Percentiles rank a stretch among this genome's conserved stretches.
phyloP scores from a whole-genome alignment of 2,113 vertebrate genomes.

The Myrmophylax atrothorax region DNA sequence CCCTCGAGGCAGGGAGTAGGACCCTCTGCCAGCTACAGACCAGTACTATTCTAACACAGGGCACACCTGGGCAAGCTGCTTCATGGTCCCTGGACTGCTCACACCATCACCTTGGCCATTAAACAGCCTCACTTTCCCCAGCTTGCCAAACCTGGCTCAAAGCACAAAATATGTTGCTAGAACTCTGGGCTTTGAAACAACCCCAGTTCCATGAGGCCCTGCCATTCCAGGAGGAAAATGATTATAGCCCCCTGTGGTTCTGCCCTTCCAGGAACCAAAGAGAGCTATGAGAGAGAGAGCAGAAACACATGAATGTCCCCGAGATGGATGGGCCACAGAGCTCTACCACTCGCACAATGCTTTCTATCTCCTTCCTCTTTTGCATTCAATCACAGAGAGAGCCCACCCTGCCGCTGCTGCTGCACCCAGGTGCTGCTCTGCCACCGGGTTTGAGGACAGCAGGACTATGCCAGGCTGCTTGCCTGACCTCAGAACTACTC shows the following conservation, averaged over 20 bases:
- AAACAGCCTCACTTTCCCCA: background rate
- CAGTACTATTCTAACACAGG: rapidly evolving
- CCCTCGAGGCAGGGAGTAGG: rapidly evolving
- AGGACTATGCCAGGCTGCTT: rapidly evolving
- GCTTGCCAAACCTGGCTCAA: constrained; percentile 34
- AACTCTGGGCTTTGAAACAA: constrained; percentile 40
- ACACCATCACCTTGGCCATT: background rate
- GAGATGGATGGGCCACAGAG: background rate
- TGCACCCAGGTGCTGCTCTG: background rate
- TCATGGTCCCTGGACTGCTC: rapidly evolving
- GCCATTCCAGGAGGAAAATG: background rate
- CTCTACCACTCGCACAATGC: rapidly evolving
- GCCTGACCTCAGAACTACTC: background rate
- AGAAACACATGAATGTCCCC: background rate
- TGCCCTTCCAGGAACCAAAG: background rate
- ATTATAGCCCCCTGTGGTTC: background rate
- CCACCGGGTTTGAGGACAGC: rapidly evolving
- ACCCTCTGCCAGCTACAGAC: rapidly evolving
- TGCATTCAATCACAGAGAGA: background rate
- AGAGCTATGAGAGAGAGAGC: constrained; percentile 19
- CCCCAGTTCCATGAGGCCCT: constrained; percentile 11
- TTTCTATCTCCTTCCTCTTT: background rate
- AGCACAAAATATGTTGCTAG: constrained; percentile 13
- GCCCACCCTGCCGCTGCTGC: background rate
- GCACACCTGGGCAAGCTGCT: background rate